phyloP scores from a whole-genome alignment of 2,113 vertebrate genomes.

The Sorex fumeus region DNA sequence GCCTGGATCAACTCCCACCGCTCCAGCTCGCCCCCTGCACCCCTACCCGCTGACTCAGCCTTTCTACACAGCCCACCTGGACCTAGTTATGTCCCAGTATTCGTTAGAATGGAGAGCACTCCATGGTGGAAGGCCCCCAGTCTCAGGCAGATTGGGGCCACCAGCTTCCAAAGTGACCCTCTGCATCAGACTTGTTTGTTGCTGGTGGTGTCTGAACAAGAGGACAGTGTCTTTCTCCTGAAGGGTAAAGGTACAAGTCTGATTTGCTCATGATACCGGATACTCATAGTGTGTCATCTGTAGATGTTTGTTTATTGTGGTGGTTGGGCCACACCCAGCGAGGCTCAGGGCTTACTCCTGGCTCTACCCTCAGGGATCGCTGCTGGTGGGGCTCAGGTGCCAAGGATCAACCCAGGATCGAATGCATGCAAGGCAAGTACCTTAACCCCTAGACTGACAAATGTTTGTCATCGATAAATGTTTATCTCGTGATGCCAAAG shows the following conservation, averaged over 20 bases:
- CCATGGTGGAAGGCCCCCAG: not conserved
- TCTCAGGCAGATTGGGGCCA: not conserved
- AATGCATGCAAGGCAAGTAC: not conserved
- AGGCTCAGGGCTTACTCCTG: too few relatives aligned
- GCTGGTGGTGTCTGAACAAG: not conserved
- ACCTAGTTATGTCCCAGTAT: not conserved
- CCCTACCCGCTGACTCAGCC: not conserved
- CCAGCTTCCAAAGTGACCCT: not conserved
- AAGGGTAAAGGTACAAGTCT: not conserved
- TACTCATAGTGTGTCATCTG: not conserved
- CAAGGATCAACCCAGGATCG: not conserved
- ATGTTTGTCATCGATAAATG: not conserved
- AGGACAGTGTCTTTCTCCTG: not conserved
- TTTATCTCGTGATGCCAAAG: slow-evolving; percentile 9
- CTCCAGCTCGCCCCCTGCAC: not conserved
- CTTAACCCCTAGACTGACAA: not conserved
- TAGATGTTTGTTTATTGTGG: too few relatives aligned
- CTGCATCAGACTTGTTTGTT: slow-evolving; percentile 12
- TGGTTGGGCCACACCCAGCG: too few relatives aligned
- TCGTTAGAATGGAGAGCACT: not conserved
- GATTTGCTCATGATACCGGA: not conserved
- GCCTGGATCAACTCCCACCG: not conserved
- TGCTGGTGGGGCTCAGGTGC: not conserved
- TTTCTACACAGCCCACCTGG: not conserved
- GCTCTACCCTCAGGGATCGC: not conserved